These are phyloP conservation scores for Sebastes wilsoni DNA, from an alignment of 2,797 vertebrate species.

Conservation along the genomic window DNA sequence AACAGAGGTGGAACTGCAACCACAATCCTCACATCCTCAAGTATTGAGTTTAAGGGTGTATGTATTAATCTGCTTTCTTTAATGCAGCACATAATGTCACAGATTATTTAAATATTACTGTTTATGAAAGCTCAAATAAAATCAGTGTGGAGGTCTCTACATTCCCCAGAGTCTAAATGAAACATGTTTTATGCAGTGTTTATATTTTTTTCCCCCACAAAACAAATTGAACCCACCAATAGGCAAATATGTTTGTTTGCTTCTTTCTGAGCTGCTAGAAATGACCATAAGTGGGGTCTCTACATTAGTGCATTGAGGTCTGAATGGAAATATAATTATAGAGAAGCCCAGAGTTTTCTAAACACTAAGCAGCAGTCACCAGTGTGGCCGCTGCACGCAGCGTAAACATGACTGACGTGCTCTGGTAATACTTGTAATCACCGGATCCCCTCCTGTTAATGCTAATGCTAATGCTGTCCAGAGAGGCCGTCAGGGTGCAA, in stretches of 20 bases:
- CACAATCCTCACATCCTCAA: background rate
- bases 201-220: background rate
- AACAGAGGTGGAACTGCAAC: background rate
- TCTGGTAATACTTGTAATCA: conserved; percentile 18
- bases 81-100: background rate
- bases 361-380: conserved; percentile 7
- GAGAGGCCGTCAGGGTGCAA: background rate
- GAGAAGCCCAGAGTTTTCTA: conserved; percentile 5
- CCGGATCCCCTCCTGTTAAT: background rate
- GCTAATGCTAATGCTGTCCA: conserved; percentile 22
- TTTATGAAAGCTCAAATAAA: background rate
- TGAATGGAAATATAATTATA: conserved; percentile 51
- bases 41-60: background rate
- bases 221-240: background rate
- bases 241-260: background rate
- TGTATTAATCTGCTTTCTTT: background rate
- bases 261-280: background rate
- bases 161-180: background rate
- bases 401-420: conserved; percentile 20
- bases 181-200: background rate
- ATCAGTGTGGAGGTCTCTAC: background rate
- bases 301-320: background rate
- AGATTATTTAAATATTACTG: background rate
- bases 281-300: background rate
- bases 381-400: background rate